Percentiles rank a stretch among this genome's conserved stretches.
Conservation (phyloP, 2,797 vertebrate species). For the Hyperoplus lanceolatus region DNA sequence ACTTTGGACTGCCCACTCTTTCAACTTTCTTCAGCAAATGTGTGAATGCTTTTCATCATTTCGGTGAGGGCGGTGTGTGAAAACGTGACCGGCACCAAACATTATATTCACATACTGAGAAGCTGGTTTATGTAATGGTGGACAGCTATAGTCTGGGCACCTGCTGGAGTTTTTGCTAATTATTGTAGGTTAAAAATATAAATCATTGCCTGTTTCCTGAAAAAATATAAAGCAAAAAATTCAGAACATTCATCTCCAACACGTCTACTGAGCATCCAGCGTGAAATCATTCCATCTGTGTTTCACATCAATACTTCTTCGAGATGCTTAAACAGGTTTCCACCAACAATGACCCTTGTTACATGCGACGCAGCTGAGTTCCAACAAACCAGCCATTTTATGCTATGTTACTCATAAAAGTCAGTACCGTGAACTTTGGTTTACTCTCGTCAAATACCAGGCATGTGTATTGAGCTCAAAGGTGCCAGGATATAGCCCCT, state of each 20-base stretch:
- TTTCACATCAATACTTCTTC: slow-evolving; percentile 34
- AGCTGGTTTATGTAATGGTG: slow-evolving; percentile 22
- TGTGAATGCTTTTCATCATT: slow-evolving; percentile 40
- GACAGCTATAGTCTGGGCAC: neutral
- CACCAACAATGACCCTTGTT: slow-evolving; percentile 16
- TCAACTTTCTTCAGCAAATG: slow-evolving; percentile 41
- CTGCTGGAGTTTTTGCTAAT: neutral
- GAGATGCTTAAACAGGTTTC: slow-evolving; percentile 34
- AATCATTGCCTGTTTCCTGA: neutral
- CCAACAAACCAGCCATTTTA: slow-evolving; percentile 41
- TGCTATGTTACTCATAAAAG: slow-evolving; percentile 34
- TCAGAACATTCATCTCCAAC: slow-evolving; percentile 24
- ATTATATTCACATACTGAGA: slow-evolving; percentile 23
- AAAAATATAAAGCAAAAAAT: neutral
- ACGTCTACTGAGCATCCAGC: slow-evolving; percentile 15
- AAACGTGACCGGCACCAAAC: neutral
- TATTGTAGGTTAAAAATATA: neutral
- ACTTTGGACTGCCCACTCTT: slow-evolving; percentile 38
- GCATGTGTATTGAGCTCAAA: slow-evolving; percentile 9
- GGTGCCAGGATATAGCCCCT: slow-evolving; percentile 10
- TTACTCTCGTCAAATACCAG: slow-evolving; percentile 43
- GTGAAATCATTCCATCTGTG: slow-evolving; percentile 50
- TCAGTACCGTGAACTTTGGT: slow-evolving; percentile 27
- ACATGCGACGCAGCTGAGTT: slow-evolving; percentile 30
- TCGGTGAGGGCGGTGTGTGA: slow-evolving; percentile 16